Evolutionary conservation across 2,797 vertebrate genomes (phyloP), one percentile per base, ranked within the genome.

Genomic region (Hypotaenidia philippensis): DNA sequence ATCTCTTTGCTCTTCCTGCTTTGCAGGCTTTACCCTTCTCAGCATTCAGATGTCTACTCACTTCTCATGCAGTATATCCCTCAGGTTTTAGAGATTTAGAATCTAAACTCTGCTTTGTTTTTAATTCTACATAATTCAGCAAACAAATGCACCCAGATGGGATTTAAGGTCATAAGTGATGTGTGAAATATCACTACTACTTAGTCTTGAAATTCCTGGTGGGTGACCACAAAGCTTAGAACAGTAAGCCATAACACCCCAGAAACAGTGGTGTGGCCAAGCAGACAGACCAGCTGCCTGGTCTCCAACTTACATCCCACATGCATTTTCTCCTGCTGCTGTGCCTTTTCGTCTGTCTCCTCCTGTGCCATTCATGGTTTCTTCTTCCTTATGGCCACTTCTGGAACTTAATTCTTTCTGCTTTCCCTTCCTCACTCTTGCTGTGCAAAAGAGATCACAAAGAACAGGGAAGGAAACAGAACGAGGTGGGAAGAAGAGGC

Each of bases 101-200:
- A 22, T 31, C 22, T 22, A 1, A 55, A 59, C 5, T 5, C 13
- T 0, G 0, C 3, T 9, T 36, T 11, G 2, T 40, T 6, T 31
- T 5, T 50, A 44, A 44, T 44, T 44, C 41, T 44, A 19, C 41
- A 2, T 41, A 57, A 47, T n/a, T 49, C 6, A 59, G 44, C 27
- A 29, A 71, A 68, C 10, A 59, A 87, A 71, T 23, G 38, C 26
- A 9, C 25, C 32, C 36, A 61, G 34, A 21, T 6, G 5, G 45
- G 44, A 40, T 45, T 38, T 77, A 26, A 60, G 27, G 31, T 41
- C 18, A 55, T 38, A 75, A 82, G 77, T 8, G 6, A n/a, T 1
- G 1, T 22, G 19, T 32, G 29, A 66, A 81, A 47, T 22, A 21
- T 49, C 41, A 50, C 20, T 66, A 50, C 20, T 66, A 31, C 21